Base-by-base conservation (phyloP, 2,113 vertebrate species). In the Melanerpes aurifrons region DNA sequence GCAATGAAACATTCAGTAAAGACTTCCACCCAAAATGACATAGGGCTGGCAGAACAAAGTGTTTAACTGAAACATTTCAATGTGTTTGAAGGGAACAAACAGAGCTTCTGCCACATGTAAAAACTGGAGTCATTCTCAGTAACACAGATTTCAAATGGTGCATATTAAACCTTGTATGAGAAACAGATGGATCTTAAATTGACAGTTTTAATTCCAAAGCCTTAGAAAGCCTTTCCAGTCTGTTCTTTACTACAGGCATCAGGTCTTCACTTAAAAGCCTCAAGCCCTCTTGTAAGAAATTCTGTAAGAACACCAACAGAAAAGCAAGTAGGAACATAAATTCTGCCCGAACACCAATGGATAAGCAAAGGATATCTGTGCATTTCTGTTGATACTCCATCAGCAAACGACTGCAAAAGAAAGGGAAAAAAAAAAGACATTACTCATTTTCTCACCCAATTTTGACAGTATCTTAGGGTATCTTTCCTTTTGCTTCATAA, bases 371-470 rank as follows among this genome's bases (percentile, higher is more conserved):
- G 98, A 99, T 99, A 99, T 99, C 98, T 95, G 98, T 97, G 93
- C 98, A 98, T 70, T 99, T 99, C 97, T 98, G 98, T 96, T 98
- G 98, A 92, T 98, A 98, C 26, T 99, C 98, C 24, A 96, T 97
- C 87, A 99, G 94, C 89, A 98, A 94, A 74, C 90, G 98, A 94
- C 98, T 99, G 96, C 32, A 96, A 87, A 96, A 87, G 50, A 66
- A 86, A 96, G 86, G 37, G 58, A 80, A 58, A 43, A 58, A 4
- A 4, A 47, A 28, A 16, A 82, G 15, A 32, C 13, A 81, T 88
- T 75, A 94, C 4, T 82, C 1, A 82, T 86, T 84, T 90, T 82
- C 59, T 78, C 17, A 75, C 7, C 2, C 15, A 10, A 78, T 62
- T 86, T 78, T 66, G 31, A 92, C 61, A 71, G 47, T 11, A 17